phyloP scores from a whole-genome alignment of 2,797 vertebrate genomes.

The Agapornis canus region DNA sequence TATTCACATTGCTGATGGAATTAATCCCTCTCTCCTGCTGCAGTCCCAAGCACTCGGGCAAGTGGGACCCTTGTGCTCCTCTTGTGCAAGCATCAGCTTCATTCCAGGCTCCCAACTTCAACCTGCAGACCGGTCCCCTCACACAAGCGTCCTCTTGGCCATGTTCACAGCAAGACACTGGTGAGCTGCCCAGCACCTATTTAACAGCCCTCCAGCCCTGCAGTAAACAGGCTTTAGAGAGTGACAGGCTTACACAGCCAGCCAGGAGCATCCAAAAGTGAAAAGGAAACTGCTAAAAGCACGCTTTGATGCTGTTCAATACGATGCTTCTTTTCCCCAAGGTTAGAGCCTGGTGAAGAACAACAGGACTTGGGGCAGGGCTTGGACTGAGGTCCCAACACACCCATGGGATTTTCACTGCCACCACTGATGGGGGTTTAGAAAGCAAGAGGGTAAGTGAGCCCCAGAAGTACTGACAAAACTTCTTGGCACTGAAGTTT shows the following conservation, averaged over 20 bases:
- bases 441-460: neutral
- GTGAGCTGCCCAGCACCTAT: neutral
- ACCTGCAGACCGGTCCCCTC: rapidly evolving
- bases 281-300: rapidly evolving
- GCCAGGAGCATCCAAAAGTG: rapidly evolving
- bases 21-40: neutral
- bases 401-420: rapidly evolving
- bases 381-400: rapidly evolving
- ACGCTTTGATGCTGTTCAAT: rapidly evolving
- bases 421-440: rapidly evolving
- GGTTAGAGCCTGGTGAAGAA: rapidly evolving
- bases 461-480: neutral
- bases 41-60: neutral
- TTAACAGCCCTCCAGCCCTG: no score
- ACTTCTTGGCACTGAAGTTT: neutral
- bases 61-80: no score
- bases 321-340: neutral
- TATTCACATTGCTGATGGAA: neutral
- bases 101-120: rapidly evolving
- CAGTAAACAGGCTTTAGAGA: neutral
- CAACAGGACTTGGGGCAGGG: rapidly evolving
- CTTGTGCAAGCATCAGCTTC: neutral
- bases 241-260: rapidly evolving
- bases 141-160: rapidly evolving
- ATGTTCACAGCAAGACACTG: neutral